Conservation (phyloP, 2,797 vertebrate species). For the Xyrichtys novacula region DNA sequence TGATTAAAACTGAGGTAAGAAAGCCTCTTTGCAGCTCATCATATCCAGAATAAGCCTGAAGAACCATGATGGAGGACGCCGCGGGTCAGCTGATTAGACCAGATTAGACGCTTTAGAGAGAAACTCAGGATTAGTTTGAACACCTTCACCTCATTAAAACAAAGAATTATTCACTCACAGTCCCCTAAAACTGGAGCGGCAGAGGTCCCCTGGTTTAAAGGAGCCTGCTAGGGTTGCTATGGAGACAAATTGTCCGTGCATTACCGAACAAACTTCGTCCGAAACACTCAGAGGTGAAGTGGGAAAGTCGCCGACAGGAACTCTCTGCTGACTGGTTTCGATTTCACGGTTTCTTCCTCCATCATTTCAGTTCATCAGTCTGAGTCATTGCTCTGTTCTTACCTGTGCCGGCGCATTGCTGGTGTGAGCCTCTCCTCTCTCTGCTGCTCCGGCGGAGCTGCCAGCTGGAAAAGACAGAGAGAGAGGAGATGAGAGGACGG, state of each 20-base stretch:
- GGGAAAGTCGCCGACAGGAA: too few species aligned
- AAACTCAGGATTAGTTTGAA: not conserved
- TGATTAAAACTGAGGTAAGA: slow-evolving; percentile 9
- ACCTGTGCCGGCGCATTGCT: slow-evolving; percentile 82
- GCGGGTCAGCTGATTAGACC: too few species aligned
- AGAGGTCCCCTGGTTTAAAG: too few species aligned
- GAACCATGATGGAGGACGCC: not conserved
- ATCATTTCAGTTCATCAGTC: not conserved
- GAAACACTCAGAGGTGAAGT: too few species aligned
- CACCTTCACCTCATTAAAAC: too few species aligned
- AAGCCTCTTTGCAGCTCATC: slow-evolving; percentile 1
- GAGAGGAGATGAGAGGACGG: slow-evolving; percentile 40
- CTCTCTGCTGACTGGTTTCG: not conserved
- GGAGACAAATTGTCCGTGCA: too few species aligned
- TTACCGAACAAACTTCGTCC: too few species aligned
- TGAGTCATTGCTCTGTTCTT: not conserved
- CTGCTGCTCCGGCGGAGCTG: slow-evolving; percentile 60
- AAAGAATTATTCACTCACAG: too few species aligned
- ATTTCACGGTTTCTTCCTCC: not conserved
- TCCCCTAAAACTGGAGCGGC: too few species aligned
- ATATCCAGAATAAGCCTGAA: not conserved
- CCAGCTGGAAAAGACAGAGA: slow-evolving; percentile 63
- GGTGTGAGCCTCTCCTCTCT: slow-evolving; percentile 78
- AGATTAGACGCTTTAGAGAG: too few species aligned
- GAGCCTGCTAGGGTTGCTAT: too few species aligned